Percentiles rank a stretch among this genome's conserved stretches.
Evolutionary conservation across 92 coral and sea anemone species (phyloP).

Genomic region (Galaxea fascicularis): DNA sequence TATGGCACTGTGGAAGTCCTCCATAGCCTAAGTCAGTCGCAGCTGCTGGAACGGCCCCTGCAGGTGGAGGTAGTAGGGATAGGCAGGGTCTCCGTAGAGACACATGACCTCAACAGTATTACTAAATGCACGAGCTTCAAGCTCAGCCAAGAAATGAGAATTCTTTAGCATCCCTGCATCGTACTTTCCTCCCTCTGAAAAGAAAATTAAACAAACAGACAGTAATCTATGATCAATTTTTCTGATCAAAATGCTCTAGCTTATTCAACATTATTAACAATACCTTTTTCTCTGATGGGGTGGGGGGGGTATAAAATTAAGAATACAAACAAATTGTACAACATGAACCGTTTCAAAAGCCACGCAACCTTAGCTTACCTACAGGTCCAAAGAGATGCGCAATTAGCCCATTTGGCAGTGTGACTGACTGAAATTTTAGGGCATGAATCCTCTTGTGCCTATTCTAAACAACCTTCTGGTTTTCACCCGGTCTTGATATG

Average conservation of each 20-base stretch:
- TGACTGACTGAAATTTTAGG: slow-evolving; percentile 11
- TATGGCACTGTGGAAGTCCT: slow-evolving; percentile 35
- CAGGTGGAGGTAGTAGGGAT: slow-evolving; percentile 38
- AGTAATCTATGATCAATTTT: background rate
- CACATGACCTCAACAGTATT: slow-evolving; percentile 41
- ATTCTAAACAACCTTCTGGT: slow-evolving; percentile 4
- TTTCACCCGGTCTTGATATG: background rate
- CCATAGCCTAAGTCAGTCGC: slow-evolving; percentile 32
- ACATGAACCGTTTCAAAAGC: background rate
- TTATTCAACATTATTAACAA: no score
- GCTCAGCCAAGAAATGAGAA: slow-evolving; percentile 38
- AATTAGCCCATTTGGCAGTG: slow-evolving; percentile 10
- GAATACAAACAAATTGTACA: background rate
- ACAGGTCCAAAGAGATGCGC: slow-evolving; percentile 12
- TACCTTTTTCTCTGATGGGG: background rate
- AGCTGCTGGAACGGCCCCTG: slow-evolving; percentile 40
- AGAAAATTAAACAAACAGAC: background rate
- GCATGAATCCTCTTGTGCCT: slow-evolving; percentile 10
- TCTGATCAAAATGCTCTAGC: background rate
- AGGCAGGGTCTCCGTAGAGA: slow-evolving; percentile 49
- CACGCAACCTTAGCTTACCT: background rate
- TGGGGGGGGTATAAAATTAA: background rate
- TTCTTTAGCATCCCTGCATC: slow-evolving; percentile 46
- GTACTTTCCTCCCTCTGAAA: slow-evolving; percentile 45
- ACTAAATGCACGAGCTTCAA: slow-evolving; percentile 35